Percentiles rank a stretch among this genome's conserved stretches.
phyloP scores from a whole-genome alignment of 2,888 invertebrate species.

The Bombylius discolor region DNA sequence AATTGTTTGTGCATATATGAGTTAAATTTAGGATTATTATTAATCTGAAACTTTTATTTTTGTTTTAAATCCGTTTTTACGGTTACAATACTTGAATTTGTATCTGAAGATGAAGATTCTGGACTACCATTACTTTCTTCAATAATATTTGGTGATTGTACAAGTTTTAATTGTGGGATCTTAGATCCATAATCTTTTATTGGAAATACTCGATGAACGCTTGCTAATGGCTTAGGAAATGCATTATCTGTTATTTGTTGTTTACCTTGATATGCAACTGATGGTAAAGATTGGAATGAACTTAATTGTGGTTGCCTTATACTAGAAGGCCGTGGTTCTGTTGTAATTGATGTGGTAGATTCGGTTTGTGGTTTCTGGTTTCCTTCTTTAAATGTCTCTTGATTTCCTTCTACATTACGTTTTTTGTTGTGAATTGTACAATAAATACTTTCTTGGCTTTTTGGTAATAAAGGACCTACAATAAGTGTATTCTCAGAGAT shows the following conservation, averaged over 20 bases:
- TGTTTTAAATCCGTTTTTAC: slow-evolving; percentile 34
- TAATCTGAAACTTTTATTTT: not conserved
- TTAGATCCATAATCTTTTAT: slow-evolving; percentile 5
- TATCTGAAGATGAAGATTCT: slow-evolving; percentile 19
- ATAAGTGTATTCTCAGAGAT: slow-evolving; percentile 42
- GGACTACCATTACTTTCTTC: slow-evolving; percentile 1
- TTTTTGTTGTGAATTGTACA: slow-evolving; percentile 9
- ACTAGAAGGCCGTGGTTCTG: too few species aligned
- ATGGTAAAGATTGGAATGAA: not conserved
- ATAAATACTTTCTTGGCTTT: slow-evolving; percentile 20
- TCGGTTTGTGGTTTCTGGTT: too few species aligned
- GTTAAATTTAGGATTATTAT: too few species aligned
- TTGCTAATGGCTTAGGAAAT: not conserved
- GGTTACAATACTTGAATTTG: slow-evolving; percentile 30
- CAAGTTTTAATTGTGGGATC: slow-evolving; percentile 5
- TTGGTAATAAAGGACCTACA: slow-evolving; percentile 43
- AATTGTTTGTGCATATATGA: too few species aligned
- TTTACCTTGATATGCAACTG: not conserved
- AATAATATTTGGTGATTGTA: slow-evolving; percentile 3
- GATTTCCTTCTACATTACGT: not conserved
- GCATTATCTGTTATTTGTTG: too few species aligned
- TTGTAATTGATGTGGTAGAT: too few species aligned
- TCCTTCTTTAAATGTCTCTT: not conserved
- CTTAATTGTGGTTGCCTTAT: not conserved
- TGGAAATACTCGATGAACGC: not conserved